Evolutionary conservation across 1,140 invertebrate species (phyloP), one percentile per base, ranked within the genome.

Genomic region (Caerostris extrusa): DNA sequence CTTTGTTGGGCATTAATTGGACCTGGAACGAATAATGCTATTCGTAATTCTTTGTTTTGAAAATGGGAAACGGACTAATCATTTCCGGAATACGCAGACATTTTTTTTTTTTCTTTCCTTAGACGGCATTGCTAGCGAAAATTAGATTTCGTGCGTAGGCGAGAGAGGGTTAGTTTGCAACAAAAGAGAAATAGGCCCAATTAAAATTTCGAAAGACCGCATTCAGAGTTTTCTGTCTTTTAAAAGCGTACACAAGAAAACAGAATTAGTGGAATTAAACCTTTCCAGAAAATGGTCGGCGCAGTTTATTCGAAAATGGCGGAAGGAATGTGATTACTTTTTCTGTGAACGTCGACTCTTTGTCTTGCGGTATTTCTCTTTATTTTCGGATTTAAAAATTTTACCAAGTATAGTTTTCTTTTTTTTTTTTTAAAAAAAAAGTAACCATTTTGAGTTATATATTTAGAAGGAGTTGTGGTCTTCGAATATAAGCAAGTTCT

Each of bases 1-100:
- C 34, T 61, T 87, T 87, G 85, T 87, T 34, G 85, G 17, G n/a
- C 58, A 60, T 50, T 87, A 87, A 87, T 87, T 87, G 85, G 85
- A 3, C n/a, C n/a, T n/a, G 85, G 60, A 87, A 87, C n/a, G 85
- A 87, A 87, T 87, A 87, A 60, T 57, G 85, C 56, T 64, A 64
- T 87, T 64, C 60, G 58, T 64, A 19, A 60, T 58, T 64, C 64
- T 87, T 87, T 58, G 61, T 64, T 87, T 61, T 12, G n/a, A 64
- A 61, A 87, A 57, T 55, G 85, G 53, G 58, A 50, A 64, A 58
- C 14, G 58, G 34, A 58, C 85, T 87, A 87, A 87, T 87, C 85
- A 87, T 87, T 87, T 87, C 85, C 85, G 85, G 61, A 67, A 77
- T 64, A 87, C 61, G 17, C 60, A 64, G 85, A 50, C 60, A 58